Conservation (phyloP, 2,113 vertebrate genomes). For the Murina feae region DNA sequence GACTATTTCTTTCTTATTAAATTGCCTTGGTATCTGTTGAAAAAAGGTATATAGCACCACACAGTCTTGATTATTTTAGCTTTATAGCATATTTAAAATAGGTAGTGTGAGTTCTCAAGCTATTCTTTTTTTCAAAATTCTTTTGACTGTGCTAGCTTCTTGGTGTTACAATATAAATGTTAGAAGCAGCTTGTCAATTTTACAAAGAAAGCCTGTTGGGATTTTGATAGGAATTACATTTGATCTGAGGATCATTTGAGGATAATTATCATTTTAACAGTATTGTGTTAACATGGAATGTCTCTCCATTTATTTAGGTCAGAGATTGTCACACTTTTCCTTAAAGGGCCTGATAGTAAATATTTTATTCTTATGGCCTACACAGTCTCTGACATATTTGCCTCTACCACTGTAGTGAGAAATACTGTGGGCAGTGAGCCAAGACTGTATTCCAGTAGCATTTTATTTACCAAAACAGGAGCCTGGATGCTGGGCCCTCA, state of each 20-base stretch:
- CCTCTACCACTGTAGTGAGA: background rate
- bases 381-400: background rate
- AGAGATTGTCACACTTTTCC: background rate
- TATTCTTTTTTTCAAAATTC: background rate
- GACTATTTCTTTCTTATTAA: background rate
- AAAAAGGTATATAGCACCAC: background rate
- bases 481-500: fast-evolving
- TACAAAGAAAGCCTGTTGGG: background rate
- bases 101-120: background rate
- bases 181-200: background rate
- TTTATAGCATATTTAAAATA: background rate
- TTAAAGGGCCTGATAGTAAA: background rate
- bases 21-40: background rate
- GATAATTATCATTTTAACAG: background rate
- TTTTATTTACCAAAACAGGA: background rate
- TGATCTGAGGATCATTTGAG: background rate
- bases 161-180: constrained; percentile 5
- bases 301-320: background rate
- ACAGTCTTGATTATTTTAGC: background rate
- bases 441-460: no score
- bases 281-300: background rate
- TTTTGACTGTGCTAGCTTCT: background rate
- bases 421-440: background rate
- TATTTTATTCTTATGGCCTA: background rate
- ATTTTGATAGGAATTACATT: background rate